Conservation (phyloP, 30 jellyfish, hydroid and myxozoan genomes). For the Pseudorhiza aurosa region DNA sequence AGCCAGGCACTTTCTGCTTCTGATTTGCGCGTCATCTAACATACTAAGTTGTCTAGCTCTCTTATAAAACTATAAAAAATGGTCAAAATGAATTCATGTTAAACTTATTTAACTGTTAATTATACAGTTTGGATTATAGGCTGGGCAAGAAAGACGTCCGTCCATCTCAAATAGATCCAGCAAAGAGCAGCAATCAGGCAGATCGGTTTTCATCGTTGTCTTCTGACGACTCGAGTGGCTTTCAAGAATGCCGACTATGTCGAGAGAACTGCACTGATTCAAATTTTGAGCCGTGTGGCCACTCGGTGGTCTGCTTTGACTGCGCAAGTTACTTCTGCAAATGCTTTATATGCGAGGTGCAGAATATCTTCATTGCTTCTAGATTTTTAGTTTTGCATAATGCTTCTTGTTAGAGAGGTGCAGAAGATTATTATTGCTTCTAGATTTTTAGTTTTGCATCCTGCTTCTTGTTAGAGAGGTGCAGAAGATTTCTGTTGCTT, state of each 20-base stretch:
- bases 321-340: constrained; percentile 62
- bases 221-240: constrained; percentile 46
- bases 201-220: constrained; percentile 30
- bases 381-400: background rate
- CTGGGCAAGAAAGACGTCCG: background rate
- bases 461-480: background rate
- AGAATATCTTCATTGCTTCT: background rate
- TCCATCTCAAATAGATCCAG: background rate
- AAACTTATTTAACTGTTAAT: no score
- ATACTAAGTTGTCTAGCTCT: no score
- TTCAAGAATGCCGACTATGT: constrained; percentile 56
- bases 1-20: no score
- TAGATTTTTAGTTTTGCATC: background rate
- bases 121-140: background rate
- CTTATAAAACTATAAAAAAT: no score
- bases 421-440: background rate
- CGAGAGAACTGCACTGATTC: constrained; percentile 48
- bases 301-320: constrained; percentile 40
- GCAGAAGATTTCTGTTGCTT: background rate
- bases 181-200: background rate
- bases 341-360: constrained; percentile 51
- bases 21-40: no score
- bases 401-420: background rate
- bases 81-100: no score
- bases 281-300: constrained; percentile 58